A percentile compares a stretch with the other conserved stretches of the same genome.
Conservation (phyloP, 2,888 invertebrate genomes). For the Digitonthophagus gazella region DNA sequence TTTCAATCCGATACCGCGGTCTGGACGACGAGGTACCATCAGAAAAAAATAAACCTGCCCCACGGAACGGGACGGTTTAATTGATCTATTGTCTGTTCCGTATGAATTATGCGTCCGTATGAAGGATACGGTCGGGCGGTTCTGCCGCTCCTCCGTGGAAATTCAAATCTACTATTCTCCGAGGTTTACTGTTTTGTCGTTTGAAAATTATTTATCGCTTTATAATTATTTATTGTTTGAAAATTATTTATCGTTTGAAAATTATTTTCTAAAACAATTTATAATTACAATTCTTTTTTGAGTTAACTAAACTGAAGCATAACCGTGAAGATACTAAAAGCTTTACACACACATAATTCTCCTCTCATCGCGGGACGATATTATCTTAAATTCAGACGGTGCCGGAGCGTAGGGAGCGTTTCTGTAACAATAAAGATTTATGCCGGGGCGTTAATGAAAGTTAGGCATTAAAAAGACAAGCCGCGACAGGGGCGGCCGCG, state of each 20-base stretch:
- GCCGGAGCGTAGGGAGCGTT: slow-evolving; percentile 26
- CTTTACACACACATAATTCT: slow-evolving; percentile 47
- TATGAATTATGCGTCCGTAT: slow-evolving; percentile 14
- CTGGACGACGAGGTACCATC: not conserved
- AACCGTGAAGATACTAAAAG: slow-evolving; percentile 37
- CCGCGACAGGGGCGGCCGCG: slow-evolving; percentile 41
- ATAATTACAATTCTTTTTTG: no score
- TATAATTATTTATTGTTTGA: no score
- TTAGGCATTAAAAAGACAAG: slow-evolving; percentile 50
- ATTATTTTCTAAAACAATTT: no score
- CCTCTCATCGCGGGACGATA: slow-evolving; percentile 39
- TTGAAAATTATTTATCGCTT: no score
- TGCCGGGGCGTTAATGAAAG: slow-evolving; percentile 50
- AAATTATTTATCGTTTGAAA: no score
- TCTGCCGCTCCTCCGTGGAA: slow-evolving; percentile 12
- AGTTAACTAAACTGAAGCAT: not conserved
- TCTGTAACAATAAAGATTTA: slow-evolving; percentile 51
- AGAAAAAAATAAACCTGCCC: slow-evolving; percentile 8
- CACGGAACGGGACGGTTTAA: slow-evolving; percentile 8
- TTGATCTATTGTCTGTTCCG: slow-evolving; percentile 15
- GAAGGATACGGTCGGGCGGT: slow-evolving; percentile 11
- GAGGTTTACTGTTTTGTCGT: no score
- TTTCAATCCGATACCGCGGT: slow-evolving; percentile 20
- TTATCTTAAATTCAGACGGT: slow-evolving; percentile 48
- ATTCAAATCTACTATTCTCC: not conserved